Evolutionary conservation across 1,140 invertebrate genomes (phyloP).

Genomic region (Triops longicaudatus): DNA sequence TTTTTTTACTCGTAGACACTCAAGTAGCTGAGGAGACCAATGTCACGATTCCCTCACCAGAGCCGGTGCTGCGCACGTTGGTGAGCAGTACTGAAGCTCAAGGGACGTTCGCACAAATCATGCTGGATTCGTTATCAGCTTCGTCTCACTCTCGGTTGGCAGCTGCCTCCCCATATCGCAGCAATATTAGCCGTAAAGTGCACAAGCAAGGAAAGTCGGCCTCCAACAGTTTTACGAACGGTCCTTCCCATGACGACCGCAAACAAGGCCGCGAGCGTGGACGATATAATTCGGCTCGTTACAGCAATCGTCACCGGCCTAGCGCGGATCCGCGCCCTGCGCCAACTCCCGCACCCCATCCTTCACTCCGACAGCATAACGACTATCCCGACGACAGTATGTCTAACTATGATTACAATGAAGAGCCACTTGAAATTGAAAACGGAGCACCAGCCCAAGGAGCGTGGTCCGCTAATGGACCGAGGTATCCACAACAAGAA

Average conservation of each 20-base stretch:
- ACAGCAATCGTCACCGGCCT: not conserved
- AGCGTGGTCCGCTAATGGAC: not conserved
- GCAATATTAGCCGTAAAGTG: constrained; percentile 8
- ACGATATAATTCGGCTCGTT: not conserved
- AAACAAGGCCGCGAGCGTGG: not conserved
- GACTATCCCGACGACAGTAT: not conserved
- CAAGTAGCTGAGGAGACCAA: not conserved
- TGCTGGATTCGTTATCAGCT: constrained; percentile 5
- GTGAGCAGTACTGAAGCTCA: not conserved
- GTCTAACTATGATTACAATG: not conserved
- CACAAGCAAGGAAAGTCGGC: not conserved
- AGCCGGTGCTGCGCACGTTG: not conserved
- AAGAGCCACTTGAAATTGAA: not conserved
- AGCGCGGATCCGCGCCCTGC: not conserved
- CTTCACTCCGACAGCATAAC: not conserved
- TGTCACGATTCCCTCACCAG: not conserved
- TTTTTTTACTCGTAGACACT: not conserved
- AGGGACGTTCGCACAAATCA: constrained; percentile 3
- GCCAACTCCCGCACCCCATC: not conserved
- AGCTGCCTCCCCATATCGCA: not conserved
- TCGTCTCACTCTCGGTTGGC: not conserved
- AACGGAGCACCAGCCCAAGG: not conserved
- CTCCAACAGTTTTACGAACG: not conserved
- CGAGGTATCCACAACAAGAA: not conserved
- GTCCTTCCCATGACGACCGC: not conserved